Conservation (phyloP, 2,797 vertebrate genomes). For the Yasuhikotakia modesta region DNA sequence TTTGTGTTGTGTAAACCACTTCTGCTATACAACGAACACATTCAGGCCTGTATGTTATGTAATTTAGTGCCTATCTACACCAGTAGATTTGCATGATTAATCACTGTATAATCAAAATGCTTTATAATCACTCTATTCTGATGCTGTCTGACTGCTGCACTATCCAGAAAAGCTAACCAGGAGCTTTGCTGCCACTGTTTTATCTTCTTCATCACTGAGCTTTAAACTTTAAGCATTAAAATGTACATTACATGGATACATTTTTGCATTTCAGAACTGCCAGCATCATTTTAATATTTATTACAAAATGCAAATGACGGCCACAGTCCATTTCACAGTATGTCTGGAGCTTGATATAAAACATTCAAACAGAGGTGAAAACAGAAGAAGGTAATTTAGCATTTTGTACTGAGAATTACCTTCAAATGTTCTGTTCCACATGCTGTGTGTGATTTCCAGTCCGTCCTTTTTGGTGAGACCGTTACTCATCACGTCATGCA, state of each 20-base stretch:
- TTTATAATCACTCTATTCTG: not conserved
- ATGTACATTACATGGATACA: not conserved
- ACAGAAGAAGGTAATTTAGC: no score
- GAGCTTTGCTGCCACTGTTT: not conserved
- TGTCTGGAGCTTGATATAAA: not conserved
- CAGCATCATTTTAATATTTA: not conserved
- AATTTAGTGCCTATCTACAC: constrained; percentile 5
- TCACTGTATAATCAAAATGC: no score
- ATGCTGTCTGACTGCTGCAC: constrained; percentile 2
- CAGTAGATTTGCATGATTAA: constrained; percentile 18
- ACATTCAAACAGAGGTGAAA: not conserved
- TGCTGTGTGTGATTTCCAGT: constrained; percentile 85
- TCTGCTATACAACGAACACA: no score
- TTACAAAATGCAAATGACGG: constrained; percentile 12
- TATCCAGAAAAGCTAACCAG: constrained; percentile 1
- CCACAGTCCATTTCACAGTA: not conserved
- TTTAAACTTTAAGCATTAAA: not conserved
- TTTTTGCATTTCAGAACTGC: no score
- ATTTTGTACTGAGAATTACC: constrained; percentile 73
- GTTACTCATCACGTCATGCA: constrained; percentile 87
- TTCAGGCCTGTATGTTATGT: not conserved
- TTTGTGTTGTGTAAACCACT: no score
- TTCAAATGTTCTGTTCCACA: constrained; percentile 95
- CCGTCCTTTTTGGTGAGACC: constrained; percentile 91
- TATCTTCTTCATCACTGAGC: constrained; percentile 6